Percentiles rank a stretch among this genome's conserved stretches.
Evolutionary conservation across 53 echinoderm and acorn worm genomes (phyloP).

Genomic region (Patiria pectinifera): DNA sequence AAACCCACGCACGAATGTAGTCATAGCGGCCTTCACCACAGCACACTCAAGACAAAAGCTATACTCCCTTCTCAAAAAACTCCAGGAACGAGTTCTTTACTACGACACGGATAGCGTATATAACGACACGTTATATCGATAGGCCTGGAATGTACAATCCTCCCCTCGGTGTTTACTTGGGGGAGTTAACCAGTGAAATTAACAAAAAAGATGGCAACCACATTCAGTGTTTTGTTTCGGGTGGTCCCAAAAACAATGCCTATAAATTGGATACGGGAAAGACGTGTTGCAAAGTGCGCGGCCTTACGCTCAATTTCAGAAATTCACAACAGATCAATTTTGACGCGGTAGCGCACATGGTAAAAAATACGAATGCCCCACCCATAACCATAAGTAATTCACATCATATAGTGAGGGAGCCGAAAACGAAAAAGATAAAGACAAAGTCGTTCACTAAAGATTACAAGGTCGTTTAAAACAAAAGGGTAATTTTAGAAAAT

Average conservation of each 20-base stretch:
- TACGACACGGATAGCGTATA: slow-evolving; percentile 61
- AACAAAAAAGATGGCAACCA: too few species aligned
- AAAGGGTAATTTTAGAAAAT: slow-evolving; percentile 24
- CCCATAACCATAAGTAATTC: neutral
- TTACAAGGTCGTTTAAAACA: slow-evolving; percentile 42
- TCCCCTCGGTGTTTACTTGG: neutral
- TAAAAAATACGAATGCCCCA: neutral
- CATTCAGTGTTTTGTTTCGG: too few species aligned
- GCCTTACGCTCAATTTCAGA: slow-evolving; percentile 19
- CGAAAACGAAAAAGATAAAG: slow-evolving; percentile 55
- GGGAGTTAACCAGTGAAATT: too few species aligned
- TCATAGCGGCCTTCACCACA: slow-evolving; percentile 31
- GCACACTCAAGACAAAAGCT: slow-evolving; percentile 42
- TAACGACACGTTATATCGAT: too few species aligned
- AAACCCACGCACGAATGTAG: neutral
- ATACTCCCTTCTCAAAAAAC: slow-evolving; percentile 17
- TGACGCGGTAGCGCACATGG: slow-evolving; percentile 31
- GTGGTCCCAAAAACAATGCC: slow-evolving; percentile 48
- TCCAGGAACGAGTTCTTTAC: neutral
- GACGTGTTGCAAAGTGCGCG: neutral
- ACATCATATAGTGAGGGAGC: slow-evolving; percentile 55
- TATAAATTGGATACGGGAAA: slow-evolving; percentile 10
- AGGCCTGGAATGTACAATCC: neutral
- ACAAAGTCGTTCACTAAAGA: slow-evolving; percentile 30
- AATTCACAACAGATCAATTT: slow-evolving; percentile 51